Conservation (phyloP, 2,888 invertebrate species). For the Cheilosia pagana region DNA sequence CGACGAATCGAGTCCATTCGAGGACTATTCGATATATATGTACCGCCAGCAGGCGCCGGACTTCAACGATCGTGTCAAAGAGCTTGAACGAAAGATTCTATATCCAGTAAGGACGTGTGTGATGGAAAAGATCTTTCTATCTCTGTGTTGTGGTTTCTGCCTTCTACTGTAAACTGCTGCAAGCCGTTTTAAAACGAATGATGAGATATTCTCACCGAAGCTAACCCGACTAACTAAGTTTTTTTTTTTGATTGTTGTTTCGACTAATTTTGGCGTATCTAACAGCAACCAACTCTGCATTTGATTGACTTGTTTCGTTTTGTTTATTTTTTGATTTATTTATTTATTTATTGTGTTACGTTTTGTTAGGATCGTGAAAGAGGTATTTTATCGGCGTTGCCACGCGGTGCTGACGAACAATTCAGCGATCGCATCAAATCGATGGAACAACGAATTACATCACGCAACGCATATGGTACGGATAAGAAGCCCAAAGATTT, state of each 20-base stretch:
- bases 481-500: slow-evolving; percentile 94
- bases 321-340: slow-evolving; percentile 60
- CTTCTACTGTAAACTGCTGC: slow-evolving; percentile 30
- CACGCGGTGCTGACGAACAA: slow-evolving; percentile 82
- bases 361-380: slow-evolving; percentile 82
- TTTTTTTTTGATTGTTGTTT: slow-evolving; percentile 48
- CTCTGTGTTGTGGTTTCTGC: slow-evolving; percentile 66
- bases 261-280: slow-evolving; percentile 53
- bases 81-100: slow-evolving; percentile 89
- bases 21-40: slow-evolving; percentile 93
- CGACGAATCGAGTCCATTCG: slow-evolving; percentile 87
- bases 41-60: slow-evolving; percentile 93
- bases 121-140: slow-evolving; percentile 31
- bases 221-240: slow-evolving; percentile 51
- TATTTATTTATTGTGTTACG: slow-evolving; percentile 17
- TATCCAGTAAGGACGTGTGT: slow-evolving; percentile 87
- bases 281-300: slow-evolving; percentile 50
- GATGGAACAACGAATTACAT: slow-evolving; percentile 91
- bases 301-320: slow-evolving; percentile 44
- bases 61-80: slow-evolving; percentile 93
- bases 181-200: slow-evolving; percentile 42
- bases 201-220: neutral
- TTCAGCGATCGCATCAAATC: slow-evolving; percentile 86
- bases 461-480: slow-evolving; percentile 84
- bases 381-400: slow-evolving; percentile 82